Evolutionary conservation across 2,797 vertebrate species (phyloP), one percentile per base, ranked within the genome.

Genomic region (Alectoris magna): DNA sequence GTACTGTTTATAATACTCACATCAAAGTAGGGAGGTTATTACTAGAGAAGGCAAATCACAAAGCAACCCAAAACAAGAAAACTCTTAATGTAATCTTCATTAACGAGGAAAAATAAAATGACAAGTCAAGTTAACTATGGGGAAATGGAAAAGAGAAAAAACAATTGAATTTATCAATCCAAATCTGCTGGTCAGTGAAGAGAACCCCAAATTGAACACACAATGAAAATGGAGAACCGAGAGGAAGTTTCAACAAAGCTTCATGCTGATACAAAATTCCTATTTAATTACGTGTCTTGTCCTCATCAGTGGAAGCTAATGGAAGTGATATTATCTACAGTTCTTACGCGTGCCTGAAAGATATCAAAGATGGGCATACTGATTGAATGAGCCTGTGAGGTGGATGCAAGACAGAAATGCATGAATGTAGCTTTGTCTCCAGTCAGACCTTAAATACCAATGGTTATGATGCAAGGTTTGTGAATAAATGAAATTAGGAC

Each of bases 21-120:
- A 86, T 84, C n/a, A 91, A 91, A 93, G 58, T 66, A 86, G 55
- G 48, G 70, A 88, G 96, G 58, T 73, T 91, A 88, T 85, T 88
- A 14, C 48, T 79, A 15, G 71, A 74, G 29, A 88, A 91, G 14
- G 34, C 75, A 75, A 29, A 70, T 92, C 34, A 76, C 48, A 68
- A 90, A 90, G 17, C 77, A 91, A 48, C 43, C 31, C 9, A 17
- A 53, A 88, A 51, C 21, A 90, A 78, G 62, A 59, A 79, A 62
- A 56, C 9, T 7, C 21, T 77, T 94, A 29, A 53, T 60, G 29
- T 84, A 43, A 67, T 41, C 81, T 53, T 70, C 75, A 46, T 79
- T 46, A 84, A 63, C 34, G 87, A 84, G 77, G 43, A n/a, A 51
- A 91, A 87, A 38, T 26, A 31, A 16, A 60, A 79, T 70, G 34